Conservation (phyloP, 2,888 invertebrate species). For the Drosophila emarginata region DNA sequence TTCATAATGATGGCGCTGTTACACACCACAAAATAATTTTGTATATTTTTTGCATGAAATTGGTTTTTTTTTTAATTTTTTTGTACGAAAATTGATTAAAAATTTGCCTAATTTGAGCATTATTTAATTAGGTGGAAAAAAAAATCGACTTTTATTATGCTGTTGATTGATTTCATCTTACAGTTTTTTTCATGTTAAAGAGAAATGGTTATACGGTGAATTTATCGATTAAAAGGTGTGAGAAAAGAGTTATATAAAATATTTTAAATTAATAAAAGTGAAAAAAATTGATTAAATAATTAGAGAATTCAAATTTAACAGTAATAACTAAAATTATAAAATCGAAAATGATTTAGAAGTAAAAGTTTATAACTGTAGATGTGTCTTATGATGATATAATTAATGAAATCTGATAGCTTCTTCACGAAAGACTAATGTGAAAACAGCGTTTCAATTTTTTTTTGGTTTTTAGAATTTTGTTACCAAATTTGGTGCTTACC, state of each 20-base stretch:
- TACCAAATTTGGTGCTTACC: no score
- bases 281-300: neutral
- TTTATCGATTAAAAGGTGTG: neutral
- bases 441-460: no score
- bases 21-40: constrained; percentile 7
- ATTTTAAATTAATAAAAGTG: neutral
- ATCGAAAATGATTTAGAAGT: no score
- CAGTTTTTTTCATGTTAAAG: neutral
- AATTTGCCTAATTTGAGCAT: constrained; percentile 40
- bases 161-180: constrained; percentile 32
- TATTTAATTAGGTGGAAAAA: constrained; percentile 28
- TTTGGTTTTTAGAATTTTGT: no score
- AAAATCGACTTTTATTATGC: constrained; percentile 15
- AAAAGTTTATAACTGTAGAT: no score
- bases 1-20: neutral
- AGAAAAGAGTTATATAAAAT: neutral
- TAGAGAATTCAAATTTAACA: neutral
- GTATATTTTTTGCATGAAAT: constrained; percentile 42
- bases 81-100: constrained; percentile 33
- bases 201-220: constrained; percentile 6
- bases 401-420: no score
- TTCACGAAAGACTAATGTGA: no score
- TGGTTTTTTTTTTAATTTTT: constrained; percentile 24
- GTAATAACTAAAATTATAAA: no score
- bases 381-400: no score